phyloP scores from a whole-genome alignment of 2,113 vertebrate genomes.

The Rhabdornis inornatus region DNA sequence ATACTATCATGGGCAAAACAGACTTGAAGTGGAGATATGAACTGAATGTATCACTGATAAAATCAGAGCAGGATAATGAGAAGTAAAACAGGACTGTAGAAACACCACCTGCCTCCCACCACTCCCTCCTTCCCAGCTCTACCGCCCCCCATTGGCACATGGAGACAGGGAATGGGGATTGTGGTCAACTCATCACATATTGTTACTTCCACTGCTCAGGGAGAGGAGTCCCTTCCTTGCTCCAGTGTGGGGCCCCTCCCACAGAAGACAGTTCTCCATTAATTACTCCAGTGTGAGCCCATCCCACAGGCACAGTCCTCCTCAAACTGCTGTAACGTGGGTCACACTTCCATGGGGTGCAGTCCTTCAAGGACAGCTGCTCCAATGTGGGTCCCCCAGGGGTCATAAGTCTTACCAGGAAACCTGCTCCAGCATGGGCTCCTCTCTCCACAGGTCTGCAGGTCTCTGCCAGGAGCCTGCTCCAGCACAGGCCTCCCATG shows the following conservation, averaged over 20 bases:
- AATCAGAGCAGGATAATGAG: not conserved
- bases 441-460: not conserved
- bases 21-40: not conserved
- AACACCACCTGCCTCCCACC: not conserved
- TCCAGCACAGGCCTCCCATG: not conserved
- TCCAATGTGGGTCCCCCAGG: too few relatives aligned
- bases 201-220: not conserved
- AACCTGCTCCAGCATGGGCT: not conserved
- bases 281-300: not conserved
- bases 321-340: fast-evolving
- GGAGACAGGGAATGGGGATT: not conserved
- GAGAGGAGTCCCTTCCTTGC: not conserved
- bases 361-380: not conserved
- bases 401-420: not conserved
- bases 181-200: not conserved
- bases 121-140: not conserved
- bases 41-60: not conserved
- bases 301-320: not conserved
- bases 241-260: too few relatives aligned
- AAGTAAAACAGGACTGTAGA: not conserved
- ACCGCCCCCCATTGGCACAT: fast-evolving
- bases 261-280: not conserved
- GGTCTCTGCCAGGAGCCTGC: not conserved
- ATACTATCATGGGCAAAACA: not conserved
- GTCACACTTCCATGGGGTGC: not conserved